A percentile compares a stretch with the other conserved stretches of the same genome.
phyloP scores from a whole-genome alignment of 2,797 vertebrate species.

The Cygnus olor region DNA sequence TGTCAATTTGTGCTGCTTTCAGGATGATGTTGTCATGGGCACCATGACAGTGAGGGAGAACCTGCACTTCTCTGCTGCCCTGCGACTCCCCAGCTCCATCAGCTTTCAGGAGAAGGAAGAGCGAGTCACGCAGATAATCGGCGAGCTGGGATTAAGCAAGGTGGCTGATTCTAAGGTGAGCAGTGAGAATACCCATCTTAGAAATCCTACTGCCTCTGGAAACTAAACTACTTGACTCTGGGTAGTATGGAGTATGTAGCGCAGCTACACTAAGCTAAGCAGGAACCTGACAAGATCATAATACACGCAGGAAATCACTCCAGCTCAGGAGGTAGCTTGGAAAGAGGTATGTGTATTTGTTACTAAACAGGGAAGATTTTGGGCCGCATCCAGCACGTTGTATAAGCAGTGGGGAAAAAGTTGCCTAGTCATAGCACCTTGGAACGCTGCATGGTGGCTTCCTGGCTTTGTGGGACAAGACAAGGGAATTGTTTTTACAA shows the following conservation, averaged over 20 bases:
- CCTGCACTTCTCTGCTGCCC: conserved; percentile 65
- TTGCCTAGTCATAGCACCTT: background rate
- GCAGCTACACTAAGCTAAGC: background rate
- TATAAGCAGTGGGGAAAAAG: conserved; percentile 18
- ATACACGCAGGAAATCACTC: background rate
- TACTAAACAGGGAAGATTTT: conserved; percentile 9
- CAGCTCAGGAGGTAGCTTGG: background rate
- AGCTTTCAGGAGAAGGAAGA: conserved; percentile 59
- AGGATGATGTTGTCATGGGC: conserved; percentile 69
- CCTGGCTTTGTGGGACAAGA: conserved; percentile 46
- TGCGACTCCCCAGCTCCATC: conserved; percentile 63
- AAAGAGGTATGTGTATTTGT: conserved; percentile 1
- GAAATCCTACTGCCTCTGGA: background rate
- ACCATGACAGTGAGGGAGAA: conserved; percentile 68
- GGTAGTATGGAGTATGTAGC: background rate
- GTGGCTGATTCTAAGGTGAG: conserved; percentile 63
- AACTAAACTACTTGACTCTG: background rate
- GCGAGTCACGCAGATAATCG: conserved; percentile 58
- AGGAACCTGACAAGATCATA: background rate
- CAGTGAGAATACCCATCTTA: background rate
- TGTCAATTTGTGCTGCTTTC: background rate
- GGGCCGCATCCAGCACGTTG: background rate
- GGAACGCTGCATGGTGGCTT: conserved; percentile 35
- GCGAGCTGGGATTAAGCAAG: conserved; percentile 59
- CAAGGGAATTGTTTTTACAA: background rate